Evolutionary conservation across 2,888 invertebrate species (phyloP).

Genomic region (Meteorus colon): DNA sequence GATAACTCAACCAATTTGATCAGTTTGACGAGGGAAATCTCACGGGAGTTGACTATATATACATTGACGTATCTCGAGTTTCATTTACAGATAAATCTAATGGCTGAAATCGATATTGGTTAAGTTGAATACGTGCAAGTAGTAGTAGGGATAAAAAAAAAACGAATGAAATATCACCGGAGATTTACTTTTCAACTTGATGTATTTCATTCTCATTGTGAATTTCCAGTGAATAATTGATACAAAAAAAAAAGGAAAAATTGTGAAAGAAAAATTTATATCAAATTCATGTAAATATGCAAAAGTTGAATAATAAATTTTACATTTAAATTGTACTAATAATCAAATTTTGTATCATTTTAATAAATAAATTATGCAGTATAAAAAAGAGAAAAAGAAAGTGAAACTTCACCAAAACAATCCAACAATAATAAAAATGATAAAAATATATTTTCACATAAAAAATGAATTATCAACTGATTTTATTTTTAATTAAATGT

Average conservation of each 20-base stretch:
- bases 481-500: no score
- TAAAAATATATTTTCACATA: no score
- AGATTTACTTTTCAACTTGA: neutral
- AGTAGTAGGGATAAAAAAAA: neutral
- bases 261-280: neutral
- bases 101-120: neutral
- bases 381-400: no score
- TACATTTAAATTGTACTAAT: no score
- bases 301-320: no score
- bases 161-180: neutral
- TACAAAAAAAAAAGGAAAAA: neutral
- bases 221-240: no score
- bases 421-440: no score
- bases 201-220: neutral
- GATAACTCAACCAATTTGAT: conserved; percentile 8
- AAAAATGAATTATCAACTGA: no score
- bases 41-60: neutral
- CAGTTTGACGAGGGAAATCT: conserved; percentile 7
- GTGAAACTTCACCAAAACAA: no score
- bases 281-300: no score
- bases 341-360: no score
- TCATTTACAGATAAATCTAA: conserved; percentile 10
- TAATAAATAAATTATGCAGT: no score
- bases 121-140: neutral
- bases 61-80: neutral